Evolutionary conservation across 2,797 vertebrate species (phyloP), one percentile per base, ranked within the genome.

Genomic region (Rhinichthys osculus): DNA sequence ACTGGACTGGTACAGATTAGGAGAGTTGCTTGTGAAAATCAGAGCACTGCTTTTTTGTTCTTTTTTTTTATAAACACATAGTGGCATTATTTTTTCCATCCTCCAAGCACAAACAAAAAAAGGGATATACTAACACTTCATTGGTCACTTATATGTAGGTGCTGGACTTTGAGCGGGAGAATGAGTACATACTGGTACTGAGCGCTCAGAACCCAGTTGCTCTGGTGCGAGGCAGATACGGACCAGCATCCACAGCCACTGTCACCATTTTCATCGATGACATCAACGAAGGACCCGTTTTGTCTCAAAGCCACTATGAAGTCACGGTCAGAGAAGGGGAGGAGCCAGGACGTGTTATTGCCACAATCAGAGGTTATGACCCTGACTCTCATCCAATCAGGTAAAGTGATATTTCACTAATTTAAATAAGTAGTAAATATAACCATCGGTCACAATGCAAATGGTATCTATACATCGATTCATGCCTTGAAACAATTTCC

Each of bases 131-230:
- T 70, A 47, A 71, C 4, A 44, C n/a, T 67, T 35, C 40, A 72
- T 67, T 72, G 35, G 11, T 62, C 50, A 76, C 23, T 7, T 64
- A 16, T 44, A 50, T 88, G 76, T 74, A 97, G 97, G 95, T 95
- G 10, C 91, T 97, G 91, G 96, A 97, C 92, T 97, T 96, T 88
- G 96, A 97, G 88, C 92, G 93, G 16, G 94, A 95, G 88, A 95
- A 94, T 1, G 94, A 96, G 85, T 96, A 97, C 89, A 92, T 93
- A 87, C 90, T 97, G 10, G 93, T 96, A 19, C 92, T 98, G 30
- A 95, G 95, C 1, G 96, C 95, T 57, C 93, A 90, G 83, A 97
- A 95, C 16, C 91, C 92, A 0, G 96, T 93, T 35, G 93, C 96
- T 19, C 90, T 97, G 77, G 94, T 95, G 33, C 96, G 95, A 0